Base-by-base conservation (phyloP, 2,888 invertebrate species). In the Steinernema carpocapsae region DNA sequence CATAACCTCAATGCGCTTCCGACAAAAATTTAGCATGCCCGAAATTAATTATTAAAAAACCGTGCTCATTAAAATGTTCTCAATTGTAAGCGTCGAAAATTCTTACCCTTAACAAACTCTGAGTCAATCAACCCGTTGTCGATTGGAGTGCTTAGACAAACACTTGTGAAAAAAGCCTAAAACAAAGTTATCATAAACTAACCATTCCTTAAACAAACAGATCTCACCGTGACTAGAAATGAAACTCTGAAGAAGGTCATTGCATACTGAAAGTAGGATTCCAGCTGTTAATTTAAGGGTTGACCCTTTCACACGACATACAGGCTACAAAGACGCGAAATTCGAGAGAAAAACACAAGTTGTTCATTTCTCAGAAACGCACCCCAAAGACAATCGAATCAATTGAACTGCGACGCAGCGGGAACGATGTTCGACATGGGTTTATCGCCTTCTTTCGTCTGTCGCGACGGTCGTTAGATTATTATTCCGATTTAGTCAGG, bases 51-150 rank as follows among this genome's bases (percentile, higher is more conserved):
- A n/a, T n/a, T n/a, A n/a, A 43, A 14, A n/a, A 37, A 37, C 3
- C 10, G 37, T 6, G 10, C 10, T 3, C 37, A 37, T 37, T 6
- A 37, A 37, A 37, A 37, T 37, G 37, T 37, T 37, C 4, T 37
- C 37, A 10, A 37, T 6, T 37, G 3, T 10, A 3, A 3, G 10
- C 4, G 37, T 37, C 37, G 10, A 37, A 37, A 37, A 37, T 37
- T 71, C 76, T 24, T 37, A 84, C 85, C 84, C 77, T 86, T 84
- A 24, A 85, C 76, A 7, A 86, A 76, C 72, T 86, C 84, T 0
- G 86, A 85, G 70, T 86, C 86, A 22, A 86, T 75, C 14, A 86
- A 76, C 22, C 86, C 86, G 72, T 86, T 86, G 48, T 86, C 85
- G 17, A 86, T 85, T 3, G 85, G 85, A 70, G 83, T 80, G 22